Evolutionary conservation across 2,113 vertebrate species (phyloP), one percentile per base, ranked within the genome.

Genomic region (Oriolus oriolus): DNA sequence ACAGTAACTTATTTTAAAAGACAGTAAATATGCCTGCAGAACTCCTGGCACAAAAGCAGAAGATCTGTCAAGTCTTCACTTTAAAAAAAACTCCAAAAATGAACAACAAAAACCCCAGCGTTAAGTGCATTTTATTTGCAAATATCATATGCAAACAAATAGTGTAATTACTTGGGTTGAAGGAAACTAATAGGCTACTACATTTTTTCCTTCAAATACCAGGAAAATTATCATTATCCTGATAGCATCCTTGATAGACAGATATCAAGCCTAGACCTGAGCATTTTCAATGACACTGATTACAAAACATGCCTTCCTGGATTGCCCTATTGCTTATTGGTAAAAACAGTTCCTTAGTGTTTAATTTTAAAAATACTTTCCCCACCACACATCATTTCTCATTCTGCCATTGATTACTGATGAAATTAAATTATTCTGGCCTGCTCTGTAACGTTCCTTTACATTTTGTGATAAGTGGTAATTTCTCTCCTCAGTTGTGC

Each of bases 181-280:
- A 91, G 64, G 42, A 89, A 93, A 75, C 54, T 91, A 82, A 87
- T 60, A 87, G 75, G 77, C 54, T 83, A 74, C 82, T 76, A 64
- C 1, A 3, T 71, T 91, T 84, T 93, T 92, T 89, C 42, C 37
- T 79, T 78, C 61, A 66, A 93, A 93, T n/a, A 84, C 52, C 71
- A 94, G 49, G 71, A 90, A 94, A 94, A 95, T 92, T 69, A 87
- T 54, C 45, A 93, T 95, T 84, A 74, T 64, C 39, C 57, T 73
- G 89, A 88, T 41, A 96, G 47, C 42, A 90, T 45, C 49, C 85
- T 44, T 73, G 53, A 83, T 39, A 91, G 74, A 75, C 66, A 91
- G 93, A 37, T 93, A 93, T 37, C 84, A 84, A 87, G 89, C 73
- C 84, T 35, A 88, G 64, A 88, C 88, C 66, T 79, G 88, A 93